phyloP scores from a whole-genome alignment of 2,113 vertebrate genomes.

The Poecilia latipinna region DNA sequence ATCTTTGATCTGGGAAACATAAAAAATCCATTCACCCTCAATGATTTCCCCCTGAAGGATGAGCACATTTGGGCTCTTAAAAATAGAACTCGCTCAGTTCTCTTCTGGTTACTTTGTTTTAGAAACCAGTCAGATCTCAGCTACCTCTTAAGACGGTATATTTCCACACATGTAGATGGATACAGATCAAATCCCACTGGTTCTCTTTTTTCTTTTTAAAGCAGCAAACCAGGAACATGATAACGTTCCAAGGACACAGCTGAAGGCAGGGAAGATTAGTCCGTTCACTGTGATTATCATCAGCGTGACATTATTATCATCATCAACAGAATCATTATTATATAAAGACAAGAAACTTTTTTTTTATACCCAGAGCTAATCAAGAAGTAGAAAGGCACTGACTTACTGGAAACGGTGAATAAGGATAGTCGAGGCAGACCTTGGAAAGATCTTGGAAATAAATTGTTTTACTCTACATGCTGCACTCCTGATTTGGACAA shows the following conservation, averaged over 20 bases:
- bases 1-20: constrained; percentile 48
- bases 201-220: constrained; percentile 24
- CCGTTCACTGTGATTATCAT: constrained; percentile 56
- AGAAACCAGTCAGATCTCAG: constrained; percentile 32
- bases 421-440: not conserved
- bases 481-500: too few species aligned
- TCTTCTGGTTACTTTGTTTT: constrained; percentile 8
- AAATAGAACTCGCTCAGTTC: constrained; percentile 43
- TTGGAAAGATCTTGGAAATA: not conserved
- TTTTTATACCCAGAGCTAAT: constrained; percentile 19
- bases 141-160: not conserved
- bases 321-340: constrained; percentile 42
- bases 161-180: not conserved
- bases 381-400: constrained; percentile 5
- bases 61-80: constrained; percentile 25
- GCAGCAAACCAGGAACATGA: not conserved
- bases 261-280: constrained; percentile 31
- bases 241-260: constrained; percentile 48
- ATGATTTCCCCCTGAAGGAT: constrained; percentile 41
- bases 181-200: constrained; percentile 9
- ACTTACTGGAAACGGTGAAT: not conserved
- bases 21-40: constrained; percentile 37
- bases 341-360: constrained; percentile 27
- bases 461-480: too few species aligned
- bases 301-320: constrained; percentile 50